Base-by-base conservation (phyloP, 2,113 vertebrate species). In the Cromileptes altivelis region DNA sequence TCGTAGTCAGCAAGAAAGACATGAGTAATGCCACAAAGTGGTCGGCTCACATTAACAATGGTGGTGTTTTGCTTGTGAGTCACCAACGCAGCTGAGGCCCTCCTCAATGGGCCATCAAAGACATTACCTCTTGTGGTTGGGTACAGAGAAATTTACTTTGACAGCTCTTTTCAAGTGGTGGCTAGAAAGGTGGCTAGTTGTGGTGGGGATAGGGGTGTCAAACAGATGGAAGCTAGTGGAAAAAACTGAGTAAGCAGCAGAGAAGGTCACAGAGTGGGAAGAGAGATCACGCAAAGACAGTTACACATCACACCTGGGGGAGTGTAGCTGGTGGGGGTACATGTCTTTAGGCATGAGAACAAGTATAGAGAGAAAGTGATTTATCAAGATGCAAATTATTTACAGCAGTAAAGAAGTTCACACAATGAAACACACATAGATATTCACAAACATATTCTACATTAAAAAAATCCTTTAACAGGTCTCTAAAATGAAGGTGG, bases 41-140 rank as follows among this genome's bases (percentile, higher is more conserved):
- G 78, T 52, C 73, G 76, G 27, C 23, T 82, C 42, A 70, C 58
- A 81, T 78, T 42, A 75, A 84, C 77, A 37, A 25, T 23, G 4
- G 42, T 33, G 27, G 58, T 19, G 78, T 85, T 80, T 78, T 68
- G 19, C 52, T 52, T 64, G 40, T 89, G 80, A 87, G 27, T 92
- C 85, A 87, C 40, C 23, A 45, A 49, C 69, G 63, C 37, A 85
- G 75, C 75, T 65, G 61, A 82, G 18, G 10, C 6, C 13, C 52
- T 33, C 57, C n/a, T 40, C 11, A 45, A 11, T 64, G 15, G 33
- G 23, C 6, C 8, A 68, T 67, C 53, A 72, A 78, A 65, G 25
- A 10, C n/a, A 75, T 33, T 55, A 69, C 52, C 47, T 78, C 6
- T 62, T 10, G n/a, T 17, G 17, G 65, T 9, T 52, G 8, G 30